phyloP scores from a whole-genome alignment of 2,797 vertebrate species.

The Aphelocoma californica region DNA sequence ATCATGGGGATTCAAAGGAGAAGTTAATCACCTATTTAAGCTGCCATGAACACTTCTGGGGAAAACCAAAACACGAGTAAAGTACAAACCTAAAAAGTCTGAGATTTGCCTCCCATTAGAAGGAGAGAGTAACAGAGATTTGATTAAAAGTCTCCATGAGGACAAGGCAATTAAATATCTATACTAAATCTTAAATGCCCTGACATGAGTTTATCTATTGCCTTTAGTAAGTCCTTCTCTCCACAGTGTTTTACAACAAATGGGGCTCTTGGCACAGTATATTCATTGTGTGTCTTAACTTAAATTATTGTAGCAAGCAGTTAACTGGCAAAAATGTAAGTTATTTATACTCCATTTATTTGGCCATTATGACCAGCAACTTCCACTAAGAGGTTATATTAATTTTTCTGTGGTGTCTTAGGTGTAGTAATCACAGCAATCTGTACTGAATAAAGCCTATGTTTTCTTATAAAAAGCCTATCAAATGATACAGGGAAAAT shows the following conservation, averaged over 20 bases:
- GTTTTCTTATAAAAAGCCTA: not conserved
- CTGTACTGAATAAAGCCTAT: not conserved
- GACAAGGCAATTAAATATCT: not conserved
- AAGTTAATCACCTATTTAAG: not conserved
- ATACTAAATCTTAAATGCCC: not conserved
- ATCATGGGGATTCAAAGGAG: not conserved
- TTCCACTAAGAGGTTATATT: not conserved
- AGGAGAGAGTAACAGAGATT: not conserved
- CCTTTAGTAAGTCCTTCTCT: not conserved
- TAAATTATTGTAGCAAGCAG: not conserved
- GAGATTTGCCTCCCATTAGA: not conserved
- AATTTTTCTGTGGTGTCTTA: not conserved
- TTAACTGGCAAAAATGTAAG: not conserved
- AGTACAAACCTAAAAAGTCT: not conserved
- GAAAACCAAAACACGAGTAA: not conserved
- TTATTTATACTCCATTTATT: not conserved
- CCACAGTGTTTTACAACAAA: not conserved
- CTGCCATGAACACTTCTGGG: not conserved
- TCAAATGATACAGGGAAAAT: not conserved
- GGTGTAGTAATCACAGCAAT: not conserved
- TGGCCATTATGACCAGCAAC: not conserved
- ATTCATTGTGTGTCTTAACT: not conserved
- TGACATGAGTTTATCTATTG: not conserved
- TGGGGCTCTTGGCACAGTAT: not conserved
- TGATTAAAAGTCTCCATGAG: not conserved